Percentiles rank a stretch among this genome's conserved stretches.
Conservation (phyloP, 2,113 vertebrate genomes). For the Myotis yumanensis region DNA sequence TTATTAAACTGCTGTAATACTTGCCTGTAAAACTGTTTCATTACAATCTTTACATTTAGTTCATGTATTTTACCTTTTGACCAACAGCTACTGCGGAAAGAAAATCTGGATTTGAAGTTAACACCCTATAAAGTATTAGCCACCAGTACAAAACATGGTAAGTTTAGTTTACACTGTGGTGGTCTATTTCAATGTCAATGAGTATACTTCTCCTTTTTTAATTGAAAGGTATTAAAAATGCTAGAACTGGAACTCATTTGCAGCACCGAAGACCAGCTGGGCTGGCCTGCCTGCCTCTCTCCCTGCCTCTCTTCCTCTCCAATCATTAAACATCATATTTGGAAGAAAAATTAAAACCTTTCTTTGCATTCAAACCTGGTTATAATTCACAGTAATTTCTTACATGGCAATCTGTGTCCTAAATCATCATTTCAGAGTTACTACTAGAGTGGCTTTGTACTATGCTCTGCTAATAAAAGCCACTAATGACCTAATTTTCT, state of each 20-base stretch:
- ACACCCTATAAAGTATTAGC: conserved; percentile 98
- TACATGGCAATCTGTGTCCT: neutral
- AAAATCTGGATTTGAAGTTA: conserved; percentile 97
- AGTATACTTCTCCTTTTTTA: neutral
- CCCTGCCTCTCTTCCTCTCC: neutral
- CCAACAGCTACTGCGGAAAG: conserved; percentile 93
- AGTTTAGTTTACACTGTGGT: conserved; percentile 35
- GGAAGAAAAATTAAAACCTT: neutral
- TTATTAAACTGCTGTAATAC: neutral
- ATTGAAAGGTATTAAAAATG: neutral
- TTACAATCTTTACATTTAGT: neutral
- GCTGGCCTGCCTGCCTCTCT: neutral
- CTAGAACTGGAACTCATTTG: neutral
- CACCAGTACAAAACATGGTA: conserved; percentile 98
- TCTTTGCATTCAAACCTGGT: neutral
- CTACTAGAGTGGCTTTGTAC: neutral
- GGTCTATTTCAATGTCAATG: neutral
- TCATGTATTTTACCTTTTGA: conserved; percentile 58
- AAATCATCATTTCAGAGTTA: neutral
- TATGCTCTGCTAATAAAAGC: neutral
- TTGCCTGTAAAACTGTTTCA: neutral
- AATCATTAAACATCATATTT: neutral
- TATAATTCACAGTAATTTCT: neutral
- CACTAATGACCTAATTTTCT: neutral
- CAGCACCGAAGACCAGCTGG: neutral